Evolutionary conservation across 2,797 vertebrate species (phyloP), one percentile per base, ranked within the genome.

Genomic region (Philypnodon macrostomus): DNA sequence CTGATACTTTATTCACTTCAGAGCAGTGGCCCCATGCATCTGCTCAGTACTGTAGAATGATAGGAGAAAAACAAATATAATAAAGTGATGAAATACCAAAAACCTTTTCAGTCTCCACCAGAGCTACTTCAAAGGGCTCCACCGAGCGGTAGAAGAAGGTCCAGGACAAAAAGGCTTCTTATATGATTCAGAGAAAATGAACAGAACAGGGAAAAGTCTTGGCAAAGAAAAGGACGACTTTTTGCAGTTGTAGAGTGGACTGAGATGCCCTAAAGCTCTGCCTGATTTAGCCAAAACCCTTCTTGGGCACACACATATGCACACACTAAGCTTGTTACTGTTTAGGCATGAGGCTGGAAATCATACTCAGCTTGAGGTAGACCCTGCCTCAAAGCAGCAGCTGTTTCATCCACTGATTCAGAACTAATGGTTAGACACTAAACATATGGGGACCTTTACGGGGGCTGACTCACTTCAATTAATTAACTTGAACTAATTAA

Each of bases 371-470:
- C 70, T 53, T 11, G 0, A 50, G 49, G n/a, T 41, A 23, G 31
- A 57, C 36, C n/a, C n/a, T n/a, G n/a, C n/a, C n/a, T 32, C 29
- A 46, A 4, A n/a, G 6, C n/a, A 49, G 63, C 55, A 62, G 69
- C 65, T 53, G 59, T 29, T 73, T 53, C 33, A 36, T 53, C 64
- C 16, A 35, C 39, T 58, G 49, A 67, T 51, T 69, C 35, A 64
- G 33, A 68, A 71, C 46, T 57, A 75, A 73, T 54, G 36, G 46
- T 58, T 40, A 21, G 53, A 63, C 27, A 70, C 53, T 17, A 54
- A 53, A 60, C 67, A 75, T 30, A 63, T 58, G 50, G 67, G 63
- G 45, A 51, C 38, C 30, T 18, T 47, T 2, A 24, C 14, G 63
- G 48, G 18, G 19, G 7, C 27, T 23, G 42, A 64, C 54, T 63